These are phyloP conservation scores for Apis dorsata DNA, from an alignment of 1,140 invertebrate species.

Conservation along the genomic window DNA sequence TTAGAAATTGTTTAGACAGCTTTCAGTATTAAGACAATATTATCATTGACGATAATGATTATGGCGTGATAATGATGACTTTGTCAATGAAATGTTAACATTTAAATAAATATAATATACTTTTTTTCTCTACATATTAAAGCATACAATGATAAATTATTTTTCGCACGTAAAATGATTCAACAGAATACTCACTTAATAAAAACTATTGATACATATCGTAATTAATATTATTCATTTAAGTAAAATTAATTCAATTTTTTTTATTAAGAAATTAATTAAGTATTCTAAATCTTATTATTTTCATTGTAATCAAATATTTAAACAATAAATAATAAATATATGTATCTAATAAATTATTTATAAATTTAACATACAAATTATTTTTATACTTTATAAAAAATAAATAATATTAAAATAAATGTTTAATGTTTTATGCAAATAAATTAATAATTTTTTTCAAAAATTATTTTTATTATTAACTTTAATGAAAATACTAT, in stretches of 20 bases:
- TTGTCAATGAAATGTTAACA: not conserved
- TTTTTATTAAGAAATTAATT: not conserved
- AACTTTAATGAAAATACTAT: too few relatives aligned
- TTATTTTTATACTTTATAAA: not conserved
- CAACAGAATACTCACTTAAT: not conserved
- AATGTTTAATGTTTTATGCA: too few relatives aligned
- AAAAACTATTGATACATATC: not conserved
- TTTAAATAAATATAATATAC: not conserved
- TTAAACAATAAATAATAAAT: not conserved
- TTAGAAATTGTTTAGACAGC: constrained; percentile 1
- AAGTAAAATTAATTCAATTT: not conserved
- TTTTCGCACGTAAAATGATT: constrained; percentile 32
- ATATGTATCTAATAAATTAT: constrained; percentile 2
- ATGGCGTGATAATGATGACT: constrained; percentile 11
- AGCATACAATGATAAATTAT: constrained; percentile 49
- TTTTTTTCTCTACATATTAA: not conserved
- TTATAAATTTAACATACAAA: not conserved
- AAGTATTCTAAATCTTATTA: not conserved
- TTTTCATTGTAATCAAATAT: not conserved
- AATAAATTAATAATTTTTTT: too few relatives aligned
- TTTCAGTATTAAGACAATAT: not conserved
- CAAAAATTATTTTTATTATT: too few relatives aligned
- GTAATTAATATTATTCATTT: not conserved
- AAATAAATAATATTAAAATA: not conserved
- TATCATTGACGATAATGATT: not conserved